phyloP scores from a whole-genome alignment of 2,113 vertebrate species.

The Zeus faber region DNA sequence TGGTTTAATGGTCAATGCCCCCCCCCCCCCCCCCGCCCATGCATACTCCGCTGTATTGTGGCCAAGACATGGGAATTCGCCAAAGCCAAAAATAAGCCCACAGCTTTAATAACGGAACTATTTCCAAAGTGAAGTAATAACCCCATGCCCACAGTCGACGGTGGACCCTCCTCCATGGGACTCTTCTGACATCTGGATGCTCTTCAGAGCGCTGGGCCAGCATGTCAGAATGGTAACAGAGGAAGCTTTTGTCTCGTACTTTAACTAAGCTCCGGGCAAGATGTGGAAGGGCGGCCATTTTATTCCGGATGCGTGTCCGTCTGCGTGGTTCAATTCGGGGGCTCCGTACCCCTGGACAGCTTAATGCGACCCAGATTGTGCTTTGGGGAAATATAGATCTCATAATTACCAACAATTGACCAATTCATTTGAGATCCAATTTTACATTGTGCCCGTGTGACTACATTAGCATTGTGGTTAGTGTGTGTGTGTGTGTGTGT shows the following conservation, averaged over 20 bases:
- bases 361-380: constrained; percentile 66
- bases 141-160: constrained; percentile 29
- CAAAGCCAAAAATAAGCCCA: constrained; percentile 42
- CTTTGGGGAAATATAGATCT: constrained; percentile 60
- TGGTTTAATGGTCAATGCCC: constrained; percentile 24
- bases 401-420: constrained; percentile 69
- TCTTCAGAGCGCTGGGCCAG: constrained; percentile 37
- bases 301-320: constrained; percentile 43
- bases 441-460: constrained; percentile 48
- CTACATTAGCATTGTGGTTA: constrained; percentile 41
- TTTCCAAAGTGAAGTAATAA: constrained; percentile 42
- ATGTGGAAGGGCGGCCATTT: constrained; percentile 48
- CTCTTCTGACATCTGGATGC: constrained; percentile 59
- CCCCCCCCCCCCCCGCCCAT: constrained; percentile 22
- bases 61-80: constrained; percentile 25
- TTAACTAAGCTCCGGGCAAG: constrained; percentile 49
- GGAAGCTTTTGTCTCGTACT: constrained; percentile 54
- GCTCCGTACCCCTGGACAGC: constrained; percentile 34
- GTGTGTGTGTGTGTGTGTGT: constrained; percentile 4
- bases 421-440: constrained; percentile 62
- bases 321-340: constrained; percentile 15
- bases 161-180: constrained; percentile 16
- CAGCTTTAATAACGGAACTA: constrained; percentile 55
- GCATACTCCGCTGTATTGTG: constrained; percentile 38
- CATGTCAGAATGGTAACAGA: constrained; percentile 42